Conservation (phyloP, 2,113 vertebrate genomes). For the Prinia subflava region DNA sequence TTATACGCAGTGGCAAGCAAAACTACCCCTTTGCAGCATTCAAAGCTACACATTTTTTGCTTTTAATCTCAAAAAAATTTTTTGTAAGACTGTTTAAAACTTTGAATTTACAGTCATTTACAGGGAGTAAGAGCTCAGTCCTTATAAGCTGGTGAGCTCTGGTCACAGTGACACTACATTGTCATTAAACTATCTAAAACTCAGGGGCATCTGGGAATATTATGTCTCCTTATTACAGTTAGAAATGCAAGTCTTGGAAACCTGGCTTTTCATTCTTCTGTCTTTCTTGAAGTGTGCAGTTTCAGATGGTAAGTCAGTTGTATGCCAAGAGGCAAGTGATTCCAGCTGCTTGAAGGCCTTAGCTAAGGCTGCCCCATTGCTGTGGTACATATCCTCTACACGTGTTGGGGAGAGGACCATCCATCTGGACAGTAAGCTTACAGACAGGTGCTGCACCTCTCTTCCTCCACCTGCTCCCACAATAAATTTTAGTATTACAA, state of each 20-base stretch:
- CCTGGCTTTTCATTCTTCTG: neutral
- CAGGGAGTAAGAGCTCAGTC: neutral
- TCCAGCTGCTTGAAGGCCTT: neutral
- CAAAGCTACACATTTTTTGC: neutral
- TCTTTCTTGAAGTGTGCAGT: neutral
- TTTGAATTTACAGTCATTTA: neutral
- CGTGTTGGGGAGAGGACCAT: neutral
- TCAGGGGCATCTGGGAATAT: neutral
- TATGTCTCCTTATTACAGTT: neutral
- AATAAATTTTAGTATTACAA: neutral
- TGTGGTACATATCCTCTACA: neutral
- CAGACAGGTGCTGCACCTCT: accelerated
- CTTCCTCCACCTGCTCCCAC: neutral
- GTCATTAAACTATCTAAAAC: neutral
- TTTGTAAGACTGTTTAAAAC: neutral
- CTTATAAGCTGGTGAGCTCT: neutral
- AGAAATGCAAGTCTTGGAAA: neutral
- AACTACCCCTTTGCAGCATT: neutral
- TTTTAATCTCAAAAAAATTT: neutral
- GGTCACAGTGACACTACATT: neutral
- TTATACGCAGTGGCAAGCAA: neutral
- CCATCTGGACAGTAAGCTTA: neutral
- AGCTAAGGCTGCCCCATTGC: accelerated
- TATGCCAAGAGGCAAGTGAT: neutral
- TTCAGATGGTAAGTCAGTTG: neutral